Evolutionary conservation across 2,113 vertebrate genomes (phyloP).

Genomic region (Erinaceus europaeus): DNA sequence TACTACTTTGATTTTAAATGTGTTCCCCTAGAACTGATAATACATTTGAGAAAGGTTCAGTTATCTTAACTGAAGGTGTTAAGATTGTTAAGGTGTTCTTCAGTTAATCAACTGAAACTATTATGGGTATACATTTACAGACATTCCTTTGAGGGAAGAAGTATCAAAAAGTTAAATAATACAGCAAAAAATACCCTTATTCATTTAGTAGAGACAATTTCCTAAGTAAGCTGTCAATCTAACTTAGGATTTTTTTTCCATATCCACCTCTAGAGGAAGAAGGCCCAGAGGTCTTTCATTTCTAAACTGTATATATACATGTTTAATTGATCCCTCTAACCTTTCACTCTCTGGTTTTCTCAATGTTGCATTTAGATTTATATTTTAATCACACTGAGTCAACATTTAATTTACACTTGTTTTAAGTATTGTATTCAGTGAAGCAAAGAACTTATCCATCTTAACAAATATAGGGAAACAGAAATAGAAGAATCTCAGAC

Average conservation of each 20-base stretch:
- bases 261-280: neutral
- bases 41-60: slow-evolving; percentile 62
- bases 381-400: slow-evolving; percentile 66
- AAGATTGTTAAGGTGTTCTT: neutral
- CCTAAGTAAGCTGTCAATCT: neutral
- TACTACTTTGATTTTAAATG: slow-evolving; percentile 59
- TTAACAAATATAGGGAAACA: slow-evolving; percentile 45
- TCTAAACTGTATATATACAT: neutral
- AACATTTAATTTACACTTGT: slow-evolving; percentile 67
- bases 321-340: neutral
- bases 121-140: neutral
- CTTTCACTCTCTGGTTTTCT: slow-evolving; percentile 29
- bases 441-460: slow-evolving; percentile 51
- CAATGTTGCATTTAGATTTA: slow-evolving; percentile 16
- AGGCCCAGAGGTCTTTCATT: neutral
- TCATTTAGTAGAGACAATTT: neutral
- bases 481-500: slow-evolving; percentile 42
- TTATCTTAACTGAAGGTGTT: slow-evolving; percentile 27
- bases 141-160: neutral
- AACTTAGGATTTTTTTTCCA: neutral
- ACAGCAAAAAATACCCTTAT: neutral
- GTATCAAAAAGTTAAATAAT: neutral
- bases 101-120: slow-evolving; percentile 51
- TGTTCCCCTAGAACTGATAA: slow-evolving; percentile 60
- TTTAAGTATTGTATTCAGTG: slow-evolving; percentile 7